Percentiles rank a stretch among this genome's conserved stretches.
phyloP scores from a whole-genome alignment of 2,113 vertebrate species.

The Progne subis region DNA sequence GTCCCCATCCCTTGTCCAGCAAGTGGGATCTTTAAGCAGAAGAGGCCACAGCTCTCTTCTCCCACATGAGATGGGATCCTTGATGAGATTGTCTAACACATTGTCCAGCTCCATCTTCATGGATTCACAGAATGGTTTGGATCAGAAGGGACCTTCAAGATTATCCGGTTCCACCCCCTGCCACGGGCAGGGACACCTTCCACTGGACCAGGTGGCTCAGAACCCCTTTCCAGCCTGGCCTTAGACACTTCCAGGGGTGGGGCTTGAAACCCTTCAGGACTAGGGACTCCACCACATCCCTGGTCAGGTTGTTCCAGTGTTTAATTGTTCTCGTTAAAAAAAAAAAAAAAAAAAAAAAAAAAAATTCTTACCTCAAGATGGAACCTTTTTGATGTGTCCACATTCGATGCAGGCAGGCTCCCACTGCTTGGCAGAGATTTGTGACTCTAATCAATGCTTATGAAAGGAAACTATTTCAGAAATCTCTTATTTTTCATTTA shows the following conservation, averaged over 20 bases:
- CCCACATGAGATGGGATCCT: not conserved
- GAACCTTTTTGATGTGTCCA: rapidly evolving
- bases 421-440: not conserved
- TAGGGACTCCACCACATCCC: not conserved
- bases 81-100: not conserved
- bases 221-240: not conserved
- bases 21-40: not conserved
- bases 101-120: not conserved
- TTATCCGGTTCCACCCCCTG: not conserved
- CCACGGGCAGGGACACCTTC: too few species aligned
- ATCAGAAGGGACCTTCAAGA: not conserved
- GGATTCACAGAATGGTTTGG: not conserved
- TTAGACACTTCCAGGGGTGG: not conserved
- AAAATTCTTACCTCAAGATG: not conserved
- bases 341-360: not conserved
- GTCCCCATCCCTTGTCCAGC: not conserved
- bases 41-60: not conserved
- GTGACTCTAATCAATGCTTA: not conserved
- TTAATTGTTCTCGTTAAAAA: not conserved
- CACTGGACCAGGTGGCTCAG: not conserved
- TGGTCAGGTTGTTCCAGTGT: not conserved
- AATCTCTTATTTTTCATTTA: not conserved
- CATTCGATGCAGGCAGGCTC: not conserved
- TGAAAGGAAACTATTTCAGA: not conserved
- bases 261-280: not conserved